Base-by-base conservation (phyloP, 35 echinoderm and acorn worm species). In the Amphiura filiformis region DNA sequence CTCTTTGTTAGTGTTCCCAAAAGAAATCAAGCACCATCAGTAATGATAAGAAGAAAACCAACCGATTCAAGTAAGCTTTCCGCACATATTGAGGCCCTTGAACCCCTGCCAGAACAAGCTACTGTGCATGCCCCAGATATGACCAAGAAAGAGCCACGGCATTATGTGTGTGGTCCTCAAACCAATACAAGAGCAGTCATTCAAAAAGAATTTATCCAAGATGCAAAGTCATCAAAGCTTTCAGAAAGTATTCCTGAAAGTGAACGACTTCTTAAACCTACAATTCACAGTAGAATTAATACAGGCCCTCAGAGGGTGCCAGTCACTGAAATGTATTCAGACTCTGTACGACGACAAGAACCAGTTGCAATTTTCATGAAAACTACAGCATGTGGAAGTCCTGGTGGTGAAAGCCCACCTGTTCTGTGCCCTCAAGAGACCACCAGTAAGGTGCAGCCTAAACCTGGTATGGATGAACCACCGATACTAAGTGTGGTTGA, bases 161-260 rank as follows among this genome's bases (percentile, higher is more conserved):
- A 15, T 15, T 70, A 70, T 70, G 26, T 70, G 9, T 70, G 61
- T 70, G 61, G 61, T 2, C 26, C 61, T 17, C 41, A 47, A 47
- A 47, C 41, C 4, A 47, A 47, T 9, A 4, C 41, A 47, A 17
- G 5, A 47, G 41, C 41, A 47, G 17, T 47, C 17, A 47, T 47
- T 47, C 41, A 47, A 47, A 47, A 47, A 17, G 41, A 17, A 70
- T 13, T 70, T 70, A 3, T 23, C 26, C 61, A 70, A n/a, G 17
- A 18, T 11, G 61, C 4, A 70, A 47, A 47, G 17, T 47, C 41
- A 70, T 13, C 26, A 4, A 70, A 70, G 26, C 61, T 70, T 70
- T 70, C 61, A 30, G 61, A 70, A 70, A 70, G 61, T 70, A 70
- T 70, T 70, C 61, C 61, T 70, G 61, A 70, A 70, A 70, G 61